Evolutionary conservation across 2,888 invertebrate genomes (phyloP).

Genomic region (Helleia helle): DNA sequence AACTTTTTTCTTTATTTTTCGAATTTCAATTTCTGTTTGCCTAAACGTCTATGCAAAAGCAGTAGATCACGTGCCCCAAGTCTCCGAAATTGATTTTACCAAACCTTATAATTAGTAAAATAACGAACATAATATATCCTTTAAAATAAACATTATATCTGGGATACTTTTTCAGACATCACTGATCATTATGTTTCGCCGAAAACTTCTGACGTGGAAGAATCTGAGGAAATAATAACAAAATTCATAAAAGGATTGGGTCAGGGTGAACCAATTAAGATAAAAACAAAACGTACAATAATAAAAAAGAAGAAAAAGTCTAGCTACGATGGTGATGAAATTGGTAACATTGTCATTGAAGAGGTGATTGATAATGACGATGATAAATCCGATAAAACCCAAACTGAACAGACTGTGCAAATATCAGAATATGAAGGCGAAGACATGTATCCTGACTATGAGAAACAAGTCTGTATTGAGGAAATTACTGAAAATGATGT

Average conservation of each 20-base stretch:
- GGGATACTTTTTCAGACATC: constrained; percentile 11
- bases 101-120: too few species aligned
- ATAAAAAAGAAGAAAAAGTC: constrained; percentile 54
- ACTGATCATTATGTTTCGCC: constrained; percentile 29
- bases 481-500: too few species aligned
- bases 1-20: too few species aligned
- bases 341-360: constrained; percentile 68
- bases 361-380: constrained; percentile 58
- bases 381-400: constrained; percentile 17
- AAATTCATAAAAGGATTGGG: constrained; percentile 70
- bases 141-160: not conserved
- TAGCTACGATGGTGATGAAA: constrained; percentile 24
- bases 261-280: constrained; percentile 65
- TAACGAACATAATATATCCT: not conserved
- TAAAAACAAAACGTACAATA: constrained; percentile 73
- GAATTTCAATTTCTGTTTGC: too few species aligned
- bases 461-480: too few species aligned
- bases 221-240: constrained; percentile 75
- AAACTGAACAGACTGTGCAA: constrained; percentile 37
- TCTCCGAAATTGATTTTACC: too few species aligned
- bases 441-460: too few species aligned
- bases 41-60: too few species aligned
- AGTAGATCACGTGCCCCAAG: too few species aligned
- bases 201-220: constrained; percentile 61
- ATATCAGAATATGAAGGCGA: constrained; percentile 55